Conservation (phyloP, 2,888 invertebrate species). For the Drosophila kambysellisi region DNA sequence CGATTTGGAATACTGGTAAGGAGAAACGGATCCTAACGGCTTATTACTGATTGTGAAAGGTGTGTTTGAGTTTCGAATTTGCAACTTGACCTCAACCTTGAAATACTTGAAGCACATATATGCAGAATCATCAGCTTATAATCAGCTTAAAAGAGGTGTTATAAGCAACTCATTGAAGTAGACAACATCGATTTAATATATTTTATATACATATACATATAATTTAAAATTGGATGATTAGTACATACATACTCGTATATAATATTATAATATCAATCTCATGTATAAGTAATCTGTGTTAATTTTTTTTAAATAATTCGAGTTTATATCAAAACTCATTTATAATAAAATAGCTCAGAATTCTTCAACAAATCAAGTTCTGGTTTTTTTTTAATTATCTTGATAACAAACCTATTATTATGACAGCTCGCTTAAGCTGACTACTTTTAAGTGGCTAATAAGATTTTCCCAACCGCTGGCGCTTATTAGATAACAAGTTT, state of each 20-base stretch:
- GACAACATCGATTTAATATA: neutral
- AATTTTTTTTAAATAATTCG: neutral
- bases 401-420: neutral
- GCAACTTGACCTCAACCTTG: conserved; percentile 3
- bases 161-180: neutral
- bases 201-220: neutral
- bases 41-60: neutral
- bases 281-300: neutral
- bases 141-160: neutral
- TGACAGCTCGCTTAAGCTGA: neutral
- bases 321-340: neutral
- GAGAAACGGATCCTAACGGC: neutral
- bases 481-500: conserved; percentile 5
- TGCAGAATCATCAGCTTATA: conserved; percentile 3
- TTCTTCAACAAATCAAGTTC: neutral
- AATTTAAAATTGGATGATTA: too few species aligned
- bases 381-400: neutral
- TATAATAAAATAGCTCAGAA: neutral
- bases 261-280: neutral
- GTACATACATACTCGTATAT: neutral
- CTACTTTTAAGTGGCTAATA: neutral
- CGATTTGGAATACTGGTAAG: neutral
- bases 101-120: neutral
- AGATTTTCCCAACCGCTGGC: conserved; percentile 8
- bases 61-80: neutral